Conservation (phyloP, 2,113 vertebrate species). For the Syngnathus typhle region DNA sequence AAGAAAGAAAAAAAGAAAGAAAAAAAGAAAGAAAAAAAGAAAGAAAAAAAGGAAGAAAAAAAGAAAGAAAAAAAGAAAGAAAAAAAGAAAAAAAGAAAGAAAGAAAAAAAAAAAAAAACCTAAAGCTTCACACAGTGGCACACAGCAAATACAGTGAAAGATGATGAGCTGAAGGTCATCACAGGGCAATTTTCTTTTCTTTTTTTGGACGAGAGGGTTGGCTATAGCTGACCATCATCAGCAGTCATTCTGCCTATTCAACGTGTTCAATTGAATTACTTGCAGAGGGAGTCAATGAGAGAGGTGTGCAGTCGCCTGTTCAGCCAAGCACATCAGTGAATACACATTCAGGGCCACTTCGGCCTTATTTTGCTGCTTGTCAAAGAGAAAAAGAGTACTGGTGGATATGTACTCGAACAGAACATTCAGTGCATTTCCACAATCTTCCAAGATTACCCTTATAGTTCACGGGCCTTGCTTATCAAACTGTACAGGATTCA, state of each 20-base stretch:
- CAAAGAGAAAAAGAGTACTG: neutral
- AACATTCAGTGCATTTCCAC: neutral
- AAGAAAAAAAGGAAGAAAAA: too few species aligned
- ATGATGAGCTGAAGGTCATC: conserved; percentile 17
- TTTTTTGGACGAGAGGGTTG: neutral
- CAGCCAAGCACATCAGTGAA: conserved; percentile 9
- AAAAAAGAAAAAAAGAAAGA: too few species aligned
- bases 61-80: too few species aligned
- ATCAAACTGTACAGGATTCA: neutral
- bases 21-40: too few species aligned
- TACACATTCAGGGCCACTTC: conserved; percentile 1
- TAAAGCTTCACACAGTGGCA: neutral
- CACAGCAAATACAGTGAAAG: conserved; percentile 18
- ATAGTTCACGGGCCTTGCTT: neutral
- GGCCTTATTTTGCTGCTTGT: conserved; percentile 2
- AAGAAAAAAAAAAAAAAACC: too few species aligned
- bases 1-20: too few species aligned
- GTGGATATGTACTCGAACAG: neutral
- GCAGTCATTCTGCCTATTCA: conserved; percentile 16
- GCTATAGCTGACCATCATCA: conserved; percentile 12
- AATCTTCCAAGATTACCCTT: neutral
- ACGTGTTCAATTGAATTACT: conserved; percentile 24
- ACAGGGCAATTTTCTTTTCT: neutral
- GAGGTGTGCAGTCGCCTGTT: conserved; percentile 14
- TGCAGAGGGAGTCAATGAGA: conserved; percentile 17